Percentiles rank a stretch among this genome's conserved stretches.
Conservation (phyloP, 1,140 invertebrate species). For the Camponotus floridanus region DNA sequence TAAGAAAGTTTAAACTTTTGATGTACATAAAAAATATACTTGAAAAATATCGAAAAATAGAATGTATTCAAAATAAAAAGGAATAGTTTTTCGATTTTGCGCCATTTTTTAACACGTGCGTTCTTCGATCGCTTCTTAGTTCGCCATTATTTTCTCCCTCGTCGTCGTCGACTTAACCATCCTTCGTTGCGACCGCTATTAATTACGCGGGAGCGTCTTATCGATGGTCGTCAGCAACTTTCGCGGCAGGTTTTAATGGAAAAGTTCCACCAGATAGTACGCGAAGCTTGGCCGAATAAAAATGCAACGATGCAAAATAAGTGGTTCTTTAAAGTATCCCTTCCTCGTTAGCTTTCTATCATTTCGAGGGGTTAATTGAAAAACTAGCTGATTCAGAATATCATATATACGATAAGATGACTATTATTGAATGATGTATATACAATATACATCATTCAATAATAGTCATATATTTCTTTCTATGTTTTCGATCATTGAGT, state of each 20-base stretch:
- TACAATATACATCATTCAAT: no score
- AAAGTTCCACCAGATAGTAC: slow-evolving; percentile 61
- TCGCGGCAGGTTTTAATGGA: slow-evolving; percentile 64
- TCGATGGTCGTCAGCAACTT: slow-evolving; percentile 63
- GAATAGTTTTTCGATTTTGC: neutral
- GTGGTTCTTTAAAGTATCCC: slow-evolving; percentile 51
- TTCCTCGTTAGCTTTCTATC: slow-evolving; percentile 46
- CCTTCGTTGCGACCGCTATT: slow-evolving; percentile 60
- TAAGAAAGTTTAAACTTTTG: neutral
- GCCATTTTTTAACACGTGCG: neutral
- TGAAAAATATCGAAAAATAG: neutral
- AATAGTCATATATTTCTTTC: neutral
- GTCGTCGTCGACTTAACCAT: slow-evolving; percentile 38
- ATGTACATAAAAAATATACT: neutral
- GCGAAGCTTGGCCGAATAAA: slow-evolving; percentile 41
- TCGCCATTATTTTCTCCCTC: slow-evolving; percentile 46
- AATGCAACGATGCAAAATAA: slow-evolving; percentile 72
- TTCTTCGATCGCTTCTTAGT: slow-evolving; percentile 16
- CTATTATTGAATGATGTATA: neutral
- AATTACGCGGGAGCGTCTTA: slow-evolving; percentile 69
- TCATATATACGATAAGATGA: neutral
- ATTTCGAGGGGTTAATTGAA: slow-evolving; percentile 61
- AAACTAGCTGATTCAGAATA: slow-evolving; percentile 56
- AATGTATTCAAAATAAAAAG: neutral
- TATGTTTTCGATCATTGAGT: neutral